A percentile compares a stretch with the other conserved stretches of the same genome.
Evolutionary conservation across 2,888 invertebrate genomes (phyloP).

Genomic region (Melieria omissa): DNA sequence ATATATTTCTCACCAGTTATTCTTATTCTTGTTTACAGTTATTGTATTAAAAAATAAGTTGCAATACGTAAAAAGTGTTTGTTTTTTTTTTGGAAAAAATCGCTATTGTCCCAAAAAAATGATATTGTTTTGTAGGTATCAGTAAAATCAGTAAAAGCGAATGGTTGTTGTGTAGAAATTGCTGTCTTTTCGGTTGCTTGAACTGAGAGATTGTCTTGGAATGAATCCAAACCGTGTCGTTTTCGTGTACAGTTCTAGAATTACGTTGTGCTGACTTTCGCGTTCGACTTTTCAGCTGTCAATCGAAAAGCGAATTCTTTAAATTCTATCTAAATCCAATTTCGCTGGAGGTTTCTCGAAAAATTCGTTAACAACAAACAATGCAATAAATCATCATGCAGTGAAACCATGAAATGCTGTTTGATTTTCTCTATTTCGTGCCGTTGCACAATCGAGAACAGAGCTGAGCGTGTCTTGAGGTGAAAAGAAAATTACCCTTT

Average conservation of each 20-base stretch:
- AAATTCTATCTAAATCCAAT: too few relatives aligned
- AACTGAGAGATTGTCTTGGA: slow-evolving; percentile 42
- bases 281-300: too few relatives aligned
- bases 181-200: slow-evolving; percentile 13
- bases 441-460: too few relatives aligned
- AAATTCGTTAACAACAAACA: not conserved
- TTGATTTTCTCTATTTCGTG: not conserved
- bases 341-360: not conserved
- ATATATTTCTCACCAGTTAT: slow-evolving; percentile 14
- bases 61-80: slow-evolving; percentile 18
- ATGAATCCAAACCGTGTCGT: too few relatives aligned
- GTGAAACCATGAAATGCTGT: slow-evolving; percentile 33
- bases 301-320: too few relatives aligned
- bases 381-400: slow-evolving; percentile 16
- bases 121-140: slow-evolving; percentile 22
- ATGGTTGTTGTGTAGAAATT: not conserved
- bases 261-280: too few relatives aligned
- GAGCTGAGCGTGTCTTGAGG: too few relatives aligned
- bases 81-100: slow-evolving; percentile 23
- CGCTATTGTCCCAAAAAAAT: slow-evolving; percentile 36
- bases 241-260: too few relatives aligned
- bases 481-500: slow-evolving; percentile 46
- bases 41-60: slow-evolving; percentile 26
- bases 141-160: not conserved
- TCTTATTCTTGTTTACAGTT: slow-evolving; percentile 8